Percentiles rank a stretch among this genome's conserved stretches.
phyloP scores from a whole-genome alignment of 2,797 vertebrate genomes.

The Anguilla marmorata region DNA sequence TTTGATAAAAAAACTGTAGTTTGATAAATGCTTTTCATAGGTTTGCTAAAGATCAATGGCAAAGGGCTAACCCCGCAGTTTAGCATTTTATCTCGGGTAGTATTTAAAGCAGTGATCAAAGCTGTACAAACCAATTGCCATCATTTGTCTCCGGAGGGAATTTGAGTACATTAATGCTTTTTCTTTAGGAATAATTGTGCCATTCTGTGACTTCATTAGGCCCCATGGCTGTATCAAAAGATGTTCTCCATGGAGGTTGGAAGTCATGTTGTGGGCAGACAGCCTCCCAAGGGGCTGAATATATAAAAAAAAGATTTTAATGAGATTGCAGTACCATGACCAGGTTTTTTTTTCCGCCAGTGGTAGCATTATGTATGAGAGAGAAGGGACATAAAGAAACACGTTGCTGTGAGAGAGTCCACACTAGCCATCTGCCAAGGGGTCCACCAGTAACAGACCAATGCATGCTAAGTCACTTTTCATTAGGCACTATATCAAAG shows the following conservation, averaged over 20 bases:
- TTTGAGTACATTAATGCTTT: slow-evolving; percentile 80
- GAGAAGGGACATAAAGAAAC: slow-evolving; percentile 76
- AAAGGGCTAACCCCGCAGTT: slow-evolving; percentile 73
- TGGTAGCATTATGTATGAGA: slow-evolving; percentile 65
- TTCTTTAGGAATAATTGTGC: slow-evolving; percentile 82
- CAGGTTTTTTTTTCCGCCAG: slow-evolving; percentile 69
- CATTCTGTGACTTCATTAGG: slow-evolving; percentile 84
- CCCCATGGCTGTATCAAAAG: slow-evolving; percentile 80
- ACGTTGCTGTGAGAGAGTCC: slow-evolving; percentile 72
- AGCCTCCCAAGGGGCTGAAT: slow-evolving; percentile 80
- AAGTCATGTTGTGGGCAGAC: slow-evolving; percentile 83
- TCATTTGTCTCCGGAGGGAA: slow-evolving; percentile 76
- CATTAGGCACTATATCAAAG: slow-evolving; percentile 73
- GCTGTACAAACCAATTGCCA: slow-evolving; percentile 84
- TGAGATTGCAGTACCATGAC: slow-evolving; percentile 96
- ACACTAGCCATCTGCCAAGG: slow-evolving; percentile 81
- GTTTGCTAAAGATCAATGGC: slow-evolving; percentile 57
- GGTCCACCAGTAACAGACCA: slow-evolving; percentile 66
- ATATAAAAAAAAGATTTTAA: slow-evolving; percentile 91
- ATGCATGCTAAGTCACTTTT: slow-evolving; percentile 64
- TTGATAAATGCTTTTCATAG: slow-evolving; percentile 23
- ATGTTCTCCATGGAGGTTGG: slow-evolving; percentile 81
- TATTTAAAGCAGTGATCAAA: slow-evolving; percentile 82
- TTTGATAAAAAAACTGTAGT: slow-evolving; percentile 28
- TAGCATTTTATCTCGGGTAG: slow-evolving; percentile 67